A percentile compares a stretch with the other conserved stretches of the same genome.
Conservation (phyloP, 1,140 invertebrate genomes). For the Nasonia vitripennis region DNA sequence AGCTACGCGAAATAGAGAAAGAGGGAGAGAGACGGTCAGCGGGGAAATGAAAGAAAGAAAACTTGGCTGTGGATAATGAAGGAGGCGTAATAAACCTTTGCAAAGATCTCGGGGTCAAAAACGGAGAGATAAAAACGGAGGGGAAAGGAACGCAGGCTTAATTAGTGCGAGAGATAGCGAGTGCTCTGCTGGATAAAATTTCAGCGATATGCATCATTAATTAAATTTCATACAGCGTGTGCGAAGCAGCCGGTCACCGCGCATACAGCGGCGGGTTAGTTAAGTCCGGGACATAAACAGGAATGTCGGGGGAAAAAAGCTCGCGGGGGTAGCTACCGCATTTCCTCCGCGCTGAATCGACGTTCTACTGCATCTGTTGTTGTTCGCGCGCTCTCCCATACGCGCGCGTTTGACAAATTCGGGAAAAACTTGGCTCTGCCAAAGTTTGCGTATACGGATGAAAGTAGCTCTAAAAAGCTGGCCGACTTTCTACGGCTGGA, state of each 20-base stretch:
- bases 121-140: neutral
- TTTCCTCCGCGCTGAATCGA: neutral
- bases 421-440: neutral
- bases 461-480: no score
- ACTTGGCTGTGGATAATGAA: neutral
- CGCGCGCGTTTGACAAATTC: neutral
- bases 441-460: neutral
- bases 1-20: neutral
- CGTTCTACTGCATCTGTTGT: neutral
- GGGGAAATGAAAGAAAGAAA: constrained; percentile 27
- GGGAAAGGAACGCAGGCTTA: constrained; percentile 19
- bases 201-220: constrained; percentile 40
- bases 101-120: constrained; percentile 29
- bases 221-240: constrained; percentile 19
- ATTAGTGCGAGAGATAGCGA: constrained; percentile 21
- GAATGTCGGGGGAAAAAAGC: neutral
- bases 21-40: neutral
- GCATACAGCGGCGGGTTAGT: neutral
- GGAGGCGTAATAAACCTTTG: constrained; percentile 32
- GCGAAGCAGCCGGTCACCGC: neutral
- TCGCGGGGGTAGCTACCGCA: neutral
- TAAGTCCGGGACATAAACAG: neutral
- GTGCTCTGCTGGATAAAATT: neutral
- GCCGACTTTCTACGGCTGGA: neutral
- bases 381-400: no score